Evolutionary conservation across 1,140 invertebrate genomes (phyloP).

Genomic region (Aphaenogaster rudis): DNA sequence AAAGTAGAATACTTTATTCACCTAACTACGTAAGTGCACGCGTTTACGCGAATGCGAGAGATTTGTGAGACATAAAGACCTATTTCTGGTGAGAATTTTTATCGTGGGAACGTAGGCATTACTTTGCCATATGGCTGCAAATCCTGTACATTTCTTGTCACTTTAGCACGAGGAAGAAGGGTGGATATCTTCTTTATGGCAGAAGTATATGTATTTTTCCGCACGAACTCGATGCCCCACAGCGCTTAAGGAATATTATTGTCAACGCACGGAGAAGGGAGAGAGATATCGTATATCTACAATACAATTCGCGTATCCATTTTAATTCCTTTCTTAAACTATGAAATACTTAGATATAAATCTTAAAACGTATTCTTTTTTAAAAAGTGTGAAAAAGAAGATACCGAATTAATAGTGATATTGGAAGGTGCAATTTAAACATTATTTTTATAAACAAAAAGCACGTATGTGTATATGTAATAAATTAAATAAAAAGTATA

Average conservation of each 20-base stretch:
- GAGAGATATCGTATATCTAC: neutral
- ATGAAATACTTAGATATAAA: neutral
- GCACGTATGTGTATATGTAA: neutral
- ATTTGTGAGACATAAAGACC: slow-evolving; percentile 59
- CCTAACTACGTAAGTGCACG: slow-evolving; percentile 26
- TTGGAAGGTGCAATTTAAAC: neutral
- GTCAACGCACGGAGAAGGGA: slow-evolving; percentile 13
- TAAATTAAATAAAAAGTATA: neutral
- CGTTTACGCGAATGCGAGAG: slow-evolving; percentile 48
- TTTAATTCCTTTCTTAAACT: slow-evolving; percentile 3
- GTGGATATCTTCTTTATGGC: slow-evolving; percentile 43
- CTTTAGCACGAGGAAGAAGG: slow-evolving; percentile 40
- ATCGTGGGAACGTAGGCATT: slow-evolving; percentile 14
- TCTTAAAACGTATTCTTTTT: neutral
- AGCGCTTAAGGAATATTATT: slow-evolving; percentile 37
- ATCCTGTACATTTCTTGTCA: slow-evolving; percentile 59
- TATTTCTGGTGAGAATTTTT: slow-evolving; percentile 42
- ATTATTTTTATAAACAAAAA: neutral
- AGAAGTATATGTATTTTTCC: slow-evolving; percentile 45
- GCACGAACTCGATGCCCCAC: slow-evolving; percentile 20
- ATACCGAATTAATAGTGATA: neutral
- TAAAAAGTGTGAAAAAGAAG: neutral
- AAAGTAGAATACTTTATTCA: neutral
- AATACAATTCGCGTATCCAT: slow-evolving; percentile 1
- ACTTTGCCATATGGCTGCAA: slow-evolving; percentile 49